These are phyloP conservation scores for Lasioglossum figueresi DNA, from an alignment of 2,888 invertebrate species.

Conservation along the genomic window DNA sequence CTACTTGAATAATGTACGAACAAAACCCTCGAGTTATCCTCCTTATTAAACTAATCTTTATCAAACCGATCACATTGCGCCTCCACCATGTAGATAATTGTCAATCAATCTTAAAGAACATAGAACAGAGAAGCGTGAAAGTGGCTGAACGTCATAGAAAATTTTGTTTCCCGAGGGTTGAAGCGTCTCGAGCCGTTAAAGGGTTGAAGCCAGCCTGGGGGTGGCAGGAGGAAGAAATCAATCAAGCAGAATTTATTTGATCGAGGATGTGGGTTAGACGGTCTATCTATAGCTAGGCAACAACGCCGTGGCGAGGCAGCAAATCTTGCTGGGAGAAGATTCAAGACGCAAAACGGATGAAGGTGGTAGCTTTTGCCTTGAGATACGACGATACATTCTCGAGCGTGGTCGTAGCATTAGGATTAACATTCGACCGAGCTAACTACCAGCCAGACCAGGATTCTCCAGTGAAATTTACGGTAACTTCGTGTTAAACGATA, in stretches of 20 bases:
- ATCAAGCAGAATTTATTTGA: constrained; percentile 16
- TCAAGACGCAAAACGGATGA: constrained; percentile 44
- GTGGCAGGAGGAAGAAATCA: background rate
- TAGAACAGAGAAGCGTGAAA: background rate
- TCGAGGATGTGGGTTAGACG: background rate
- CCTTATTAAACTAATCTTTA: no score
- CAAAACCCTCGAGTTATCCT: no score
- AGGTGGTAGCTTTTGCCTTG: constrained; percentile 58
- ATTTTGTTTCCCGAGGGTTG: background rate
- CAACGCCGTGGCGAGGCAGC: constrained; percentile 18
- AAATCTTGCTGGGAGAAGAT: constrained; percentile 50
- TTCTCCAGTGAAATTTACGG: constrained; percentile 72
- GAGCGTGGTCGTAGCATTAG: constrained; percentile 57
- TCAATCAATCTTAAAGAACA: background rate
- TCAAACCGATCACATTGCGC: background rate
- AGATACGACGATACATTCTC: constrained; percentile 63
- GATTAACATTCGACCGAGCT: constrained; percentile 75
- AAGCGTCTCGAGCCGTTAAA: background rate
- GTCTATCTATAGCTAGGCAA: constrained; percentile 32
- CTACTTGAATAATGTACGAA: background rate
- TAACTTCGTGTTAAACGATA: constrained; percentile 79
- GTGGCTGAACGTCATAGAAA: background rate
- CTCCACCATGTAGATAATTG: background rate
- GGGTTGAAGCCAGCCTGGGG: background rate
- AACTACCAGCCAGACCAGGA: constrained; percentile 70